phyloP scores from a whole-genome alignment of 2,113 vertebrate genomes.

The Podocnemis expansa region DNA sequence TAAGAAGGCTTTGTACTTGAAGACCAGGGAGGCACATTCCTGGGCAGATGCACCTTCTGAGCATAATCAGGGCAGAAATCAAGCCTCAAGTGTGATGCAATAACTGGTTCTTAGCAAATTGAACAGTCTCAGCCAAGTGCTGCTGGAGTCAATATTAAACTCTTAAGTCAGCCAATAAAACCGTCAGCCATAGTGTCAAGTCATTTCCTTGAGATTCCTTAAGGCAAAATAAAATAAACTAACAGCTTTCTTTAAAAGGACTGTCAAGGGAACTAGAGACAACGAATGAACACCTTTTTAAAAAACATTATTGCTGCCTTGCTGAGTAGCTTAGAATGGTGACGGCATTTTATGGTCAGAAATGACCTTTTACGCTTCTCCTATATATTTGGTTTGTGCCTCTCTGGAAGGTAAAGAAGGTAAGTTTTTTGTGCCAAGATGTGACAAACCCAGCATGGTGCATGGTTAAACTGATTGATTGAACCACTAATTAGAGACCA shows the following conservation, averaged over 20 bases:
- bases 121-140: background rate
- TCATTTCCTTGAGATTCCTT: background rate
- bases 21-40: constrained; percentile 74
- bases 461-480: constrained; percentile 46
- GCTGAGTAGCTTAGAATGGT: constrained; percentile 35
- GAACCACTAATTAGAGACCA: background rate
- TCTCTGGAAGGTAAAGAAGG: constrained; percentile 80
- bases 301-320: background rate
- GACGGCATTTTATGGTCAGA: constrained; percentile 4
- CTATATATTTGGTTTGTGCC: constrained; percentile 74
- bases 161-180: background rate
- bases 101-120: background rate
- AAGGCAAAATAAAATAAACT: background rate
- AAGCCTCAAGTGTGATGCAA: background rate
- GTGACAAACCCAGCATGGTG: constrained; percentile 41
- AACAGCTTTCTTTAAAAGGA: background rate
- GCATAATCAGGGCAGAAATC: background rate
- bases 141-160: background rate
- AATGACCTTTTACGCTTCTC: constrained; percentile 50
- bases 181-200: background rate
- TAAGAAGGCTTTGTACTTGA: background rate
- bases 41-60: constrained; percentile 35
- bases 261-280: background rate
- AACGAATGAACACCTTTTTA: background rate
- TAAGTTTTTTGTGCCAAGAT: constrained; percentile 65